Base-by-base conservation (phyloP, 53 echinoderm and acorn worm genomes). In the Antedon mediterranea region DNA sequence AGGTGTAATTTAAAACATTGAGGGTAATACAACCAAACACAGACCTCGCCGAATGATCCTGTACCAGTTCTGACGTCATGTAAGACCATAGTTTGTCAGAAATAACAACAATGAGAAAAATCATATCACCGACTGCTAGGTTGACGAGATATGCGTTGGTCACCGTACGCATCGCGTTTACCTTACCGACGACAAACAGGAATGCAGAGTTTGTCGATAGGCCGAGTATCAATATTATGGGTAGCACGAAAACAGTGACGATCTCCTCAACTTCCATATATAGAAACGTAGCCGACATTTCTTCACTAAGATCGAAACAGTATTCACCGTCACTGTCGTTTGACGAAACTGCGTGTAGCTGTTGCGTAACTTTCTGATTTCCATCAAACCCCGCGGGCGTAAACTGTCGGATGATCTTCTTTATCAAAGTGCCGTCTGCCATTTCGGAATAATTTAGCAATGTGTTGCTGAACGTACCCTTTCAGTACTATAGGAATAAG, bases 71-170 rank as follows among this genome's bases (percentile, higher is more conserved):
- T 14, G 90, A 90, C 28, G 84, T 78, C 7, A 23, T 28, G 73
- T 77, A 93, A 31, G 82, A 79, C 72, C 83, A 88, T 5, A 88
- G 31, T 78, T 90, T 93, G 34, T 90, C 88, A 0, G 85, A 79
- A 0, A 88, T 85, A 33, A 90, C 93, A 29, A 90, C 71, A 8
- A 79, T 77, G 7, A 93, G 42, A 57, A 90, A 93, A 23, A 77
- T 75, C n/a, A 84, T 86, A 42, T 93, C 93, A 9, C 88, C 81
- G 34, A 93, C 30, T 29, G 93, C 93, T 32, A 93, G 77, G 32
- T 93, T 93, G 34, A 88, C 79, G 34, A 93, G 86, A 73, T 93
- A 93, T 32, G 84, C 79, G 79, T 93, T 93, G 33, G 93, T 93
- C 8, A 93, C 88, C 8, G 88, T 93, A n/a, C 93, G 86, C 93